phyloP scores from a whole-genome alignment of 2,888 invertebrate genomes.

The Rhabditophanes sp. region DNA sequence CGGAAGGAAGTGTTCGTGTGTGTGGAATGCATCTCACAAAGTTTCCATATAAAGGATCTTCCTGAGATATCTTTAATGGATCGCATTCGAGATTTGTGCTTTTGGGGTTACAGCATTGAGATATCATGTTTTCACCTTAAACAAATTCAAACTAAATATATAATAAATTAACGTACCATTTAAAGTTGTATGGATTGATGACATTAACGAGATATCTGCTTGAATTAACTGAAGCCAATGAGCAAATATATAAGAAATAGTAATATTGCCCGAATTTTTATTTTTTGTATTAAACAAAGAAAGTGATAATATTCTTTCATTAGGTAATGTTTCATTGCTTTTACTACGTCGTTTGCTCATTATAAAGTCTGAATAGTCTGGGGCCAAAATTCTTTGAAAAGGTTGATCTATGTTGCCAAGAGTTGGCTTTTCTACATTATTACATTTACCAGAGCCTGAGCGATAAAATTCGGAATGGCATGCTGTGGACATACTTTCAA shows the following conservation, averaged over 20 bases:
- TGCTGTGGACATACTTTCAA: no score
- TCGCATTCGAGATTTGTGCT: conserved; percentile 39
- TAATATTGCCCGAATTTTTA: no score
- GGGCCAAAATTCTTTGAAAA: conserved; percentile 21
- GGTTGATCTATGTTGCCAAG: conserved; percentile 35
- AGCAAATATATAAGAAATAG: no score
- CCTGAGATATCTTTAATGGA: conserved; percentile 25
- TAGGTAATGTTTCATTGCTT: no score
- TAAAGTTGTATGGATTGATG: conserved; percentile 11
- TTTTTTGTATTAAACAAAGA: no score
- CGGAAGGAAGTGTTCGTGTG: conserved; percentile 30
- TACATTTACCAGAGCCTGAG: conserved; percentile 40
- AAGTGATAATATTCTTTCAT: no score
- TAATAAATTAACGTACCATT: conserved; percentile 1
- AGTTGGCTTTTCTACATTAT: conserved; percentile 37
- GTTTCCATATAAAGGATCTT: conserved; percentile 25
- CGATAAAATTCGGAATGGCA: no score
- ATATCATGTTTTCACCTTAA: conserved; percentile 11
- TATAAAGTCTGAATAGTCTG: no score
- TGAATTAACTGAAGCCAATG: no score
- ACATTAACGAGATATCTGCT: conserved; percentile 50
- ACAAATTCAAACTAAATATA: conserved; percentile 1
- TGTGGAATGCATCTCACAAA: conserved; percentile 14
- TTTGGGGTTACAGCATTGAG: conserved; percentile 35
- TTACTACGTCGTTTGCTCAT: no score